Percentiles rank a stretch among this genome's conserved stretches.
phyloP scores from a whole-genome alignment of 2,888 invertebrate species.

The Cotesia congregata region DNA sequence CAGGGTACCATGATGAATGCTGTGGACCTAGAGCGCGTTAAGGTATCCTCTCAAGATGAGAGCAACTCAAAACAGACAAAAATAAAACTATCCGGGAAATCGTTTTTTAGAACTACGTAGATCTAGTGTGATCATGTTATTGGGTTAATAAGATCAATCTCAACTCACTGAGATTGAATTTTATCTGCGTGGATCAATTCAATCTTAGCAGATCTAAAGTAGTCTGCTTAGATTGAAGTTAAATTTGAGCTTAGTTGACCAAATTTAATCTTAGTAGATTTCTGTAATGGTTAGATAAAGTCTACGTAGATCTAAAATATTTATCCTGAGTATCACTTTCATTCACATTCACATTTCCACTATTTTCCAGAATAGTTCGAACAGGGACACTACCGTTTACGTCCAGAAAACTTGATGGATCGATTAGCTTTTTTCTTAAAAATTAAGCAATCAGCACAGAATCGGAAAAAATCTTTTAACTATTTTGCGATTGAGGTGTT shows the following conservation, averaged over 20 bases:
- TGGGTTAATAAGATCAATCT: too few relatives aligned
- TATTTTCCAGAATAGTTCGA: slow-evolving; percentile 45
- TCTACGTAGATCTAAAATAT: slow-evolving; percentile 36
- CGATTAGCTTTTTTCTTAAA: slow-evolving; percentile 44
- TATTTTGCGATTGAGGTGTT: too few relatives aligned
- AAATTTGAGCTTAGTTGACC: too few relatives aligned
- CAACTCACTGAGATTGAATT: too few relatives aligned
- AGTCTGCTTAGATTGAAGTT: too few relatives aligned
- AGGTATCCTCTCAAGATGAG: slow-evolving; percentile 78
- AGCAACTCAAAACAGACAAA: slow-evolving; percentile 22
- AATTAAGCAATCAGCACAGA: background rate
- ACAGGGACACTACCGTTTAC: slow-evolving; percentile 60
- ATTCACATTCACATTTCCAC: slow-evolving; percentile 33
- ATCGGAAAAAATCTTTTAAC: too few relatives aligned
- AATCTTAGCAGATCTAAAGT: too few relatives aligned
- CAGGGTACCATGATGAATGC: slow-evolving; percentile 99
- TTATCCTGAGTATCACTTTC: slow-evolving; percentile 26
- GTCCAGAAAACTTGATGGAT: slow-evolving; percentile 63
- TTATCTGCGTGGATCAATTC: too few relatives aligned
- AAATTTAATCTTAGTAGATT: too few relatives aligned
- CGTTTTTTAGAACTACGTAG: too few relatives aligned
- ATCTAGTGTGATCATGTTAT: too few relatives aligned
- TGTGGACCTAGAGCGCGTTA: slow-evolving; percentile 99
- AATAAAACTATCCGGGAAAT: slow-evolving; percentile 30
- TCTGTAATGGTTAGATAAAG: slow-evolving; percentile 13